A percentile compares a stretch with the other conserved stretches of the same genome.
phyloP scores from a whole-genome alignment of 2,888 invertebrate genomes.

The Scaptomyza parva region DNA sequence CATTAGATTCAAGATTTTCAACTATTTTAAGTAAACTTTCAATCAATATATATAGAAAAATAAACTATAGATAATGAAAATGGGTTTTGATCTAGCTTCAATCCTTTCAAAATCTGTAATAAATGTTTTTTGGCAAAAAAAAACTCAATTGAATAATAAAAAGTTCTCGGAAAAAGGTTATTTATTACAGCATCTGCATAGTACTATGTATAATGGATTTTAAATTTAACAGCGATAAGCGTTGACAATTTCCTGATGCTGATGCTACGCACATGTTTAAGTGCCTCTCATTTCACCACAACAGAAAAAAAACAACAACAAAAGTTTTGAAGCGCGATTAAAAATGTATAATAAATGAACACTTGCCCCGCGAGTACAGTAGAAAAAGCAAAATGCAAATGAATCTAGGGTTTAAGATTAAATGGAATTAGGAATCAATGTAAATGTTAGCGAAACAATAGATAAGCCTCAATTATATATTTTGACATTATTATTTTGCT shows the following conservation, averaged over 20 bases:
- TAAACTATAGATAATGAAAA: too few species aligned
- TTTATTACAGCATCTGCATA: constrained; percentile 8
- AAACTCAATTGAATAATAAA: background rate
- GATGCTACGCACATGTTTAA: constrained; percentile 42
- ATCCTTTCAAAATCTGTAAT: too few species aligned
- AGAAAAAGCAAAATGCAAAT: constrained; percentile 38
- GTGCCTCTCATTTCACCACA: constrained; percentile 19
- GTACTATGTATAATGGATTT: background rate
- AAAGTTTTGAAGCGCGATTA: constrained; percentile 33
- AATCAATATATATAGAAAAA: too few species aligned
- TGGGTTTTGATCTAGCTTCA: too few species aligned
- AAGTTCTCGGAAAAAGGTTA: background rate
- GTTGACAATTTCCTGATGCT: constrained; percentile 54
- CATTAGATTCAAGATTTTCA: too few species aligned
- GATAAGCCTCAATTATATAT: constrained; percentile 32
- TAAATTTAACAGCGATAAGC: constrained; percentile 37
- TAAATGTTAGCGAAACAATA: constrained; percentile 13
- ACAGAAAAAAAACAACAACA: background rate
- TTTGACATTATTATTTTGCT: constrained; percentile 34
- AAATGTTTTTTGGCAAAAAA: too few species aligned
- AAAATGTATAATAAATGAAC: background rate
- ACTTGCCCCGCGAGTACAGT: too few species aligned
- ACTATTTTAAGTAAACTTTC: too few species aligned
- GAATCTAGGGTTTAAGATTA: constrained; percentile 32
- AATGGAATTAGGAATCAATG: constrained; percentile 2